Conservation (phyloP, 2,888 invertebrate genomes). For the Spisula subtruncata region DNA sequence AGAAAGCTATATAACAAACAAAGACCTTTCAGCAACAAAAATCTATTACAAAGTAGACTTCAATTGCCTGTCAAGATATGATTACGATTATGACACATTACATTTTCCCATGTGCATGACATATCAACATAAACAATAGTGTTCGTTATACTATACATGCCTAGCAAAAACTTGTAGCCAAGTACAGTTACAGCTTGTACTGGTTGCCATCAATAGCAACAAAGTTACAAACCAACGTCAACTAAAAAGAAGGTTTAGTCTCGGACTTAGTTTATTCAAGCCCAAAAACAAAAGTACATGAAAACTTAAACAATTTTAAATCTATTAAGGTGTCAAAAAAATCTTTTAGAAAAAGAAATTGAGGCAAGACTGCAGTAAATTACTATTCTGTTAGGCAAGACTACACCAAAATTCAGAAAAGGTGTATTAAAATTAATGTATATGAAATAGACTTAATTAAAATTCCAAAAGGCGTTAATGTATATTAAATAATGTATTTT, state of each 20-base stretch:
- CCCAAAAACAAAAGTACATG: not conserved
- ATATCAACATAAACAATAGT: not conserved
- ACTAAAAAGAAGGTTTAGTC: no score
- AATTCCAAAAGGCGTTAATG: not conserved
- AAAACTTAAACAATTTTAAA: not conserved
- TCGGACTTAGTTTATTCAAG: not conserved
- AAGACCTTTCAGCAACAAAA: not conserved
- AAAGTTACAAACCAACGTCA: not conserved
- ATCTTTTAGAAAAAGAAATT: not conserved
- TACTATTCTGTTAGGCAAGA: not conserved
- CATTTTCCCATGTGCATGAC: not conserved
- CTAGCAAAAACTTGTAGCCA: not conserved
- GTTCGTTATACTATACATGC: not conserved
- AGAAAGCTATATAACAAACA: not conserved
- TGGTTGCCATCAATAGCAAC: not conserved
- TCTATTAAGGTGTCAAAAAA: not conserved
- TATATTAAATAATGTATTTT: not conserved
- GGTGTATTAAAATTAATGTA: no score
- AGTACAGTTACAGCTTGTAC: not conserved
- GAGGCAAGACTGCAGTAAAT: not conserved
- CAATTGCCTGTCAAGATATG: constrained; percentile 35
- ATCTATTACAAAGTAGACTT: constrained; percentile 10
- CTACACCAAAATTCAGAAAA: not conserved
- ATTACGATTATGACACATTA: constrained; percentile 21
- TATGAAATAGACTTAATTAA: no score